These are phyloP conservation scores for Theretra japonica DNA, from an alignment of 2,888 invertebrate genomes.

Conservation along the genomic window DNA sequence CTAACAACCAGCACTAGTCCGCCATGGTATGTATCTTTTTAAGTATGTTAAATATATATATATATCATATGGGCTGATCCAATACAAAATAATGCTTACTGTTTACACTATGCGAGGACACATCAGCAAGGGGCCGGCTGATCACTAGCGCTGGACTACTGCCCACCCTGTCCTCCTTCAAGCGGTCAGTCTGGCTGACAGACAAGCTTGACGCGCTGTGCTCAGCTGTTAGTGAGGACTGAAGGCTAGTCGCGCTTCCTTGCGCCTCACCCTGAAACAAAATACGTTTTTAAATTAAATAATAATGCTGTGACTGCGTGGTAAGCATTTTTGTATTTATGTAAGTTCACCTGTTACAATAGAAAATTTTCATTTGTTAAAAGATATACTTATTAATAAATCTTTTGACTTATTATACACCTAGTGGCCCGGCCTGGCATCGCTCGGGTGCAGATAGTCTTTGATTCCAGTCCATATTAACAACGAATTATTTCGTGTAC, in stretches of 20 bases:
- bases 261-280: constrained; percentile 49
- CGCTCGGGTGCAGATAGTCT: too few relatives aligned
- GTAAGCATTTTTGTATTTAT: not conserved
- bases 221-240: constrained; percentile 53
- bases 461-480: too few relatives aligned
- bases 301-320: not conserved
- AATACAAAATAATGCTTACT: constrained; percentile 54
- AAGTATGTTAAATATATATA: too few relatives aligned
- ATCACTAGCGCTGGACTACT: constrained; percentile 56
- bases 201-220: constrained; percentile 63
- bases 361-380: too few relatives aligned
- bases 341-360: too few relatives aligned
- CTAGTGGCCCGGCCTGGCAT: too few relatives aligned
- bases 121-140: constrained; percentile 56
- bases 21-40: too few relatives aligned
- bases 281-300: not conserved
- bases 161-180: constrained; percentile 51
- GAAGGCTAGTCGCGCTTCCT: constrained; percentile 60
- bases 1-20: too few relatives aligned
- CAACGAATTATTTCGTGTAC: too few relatives aligned
- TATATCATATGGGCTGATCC: too few relatives aligned
- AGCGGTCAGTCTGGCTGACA: constrained; percentile 51
- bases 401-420: too few relatives aligned
- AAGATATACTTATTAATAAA: too few relatives aligned
- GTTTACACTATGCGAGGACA: constrained; percentile 56